Evolutionary conservation across 1,140 invertebrate species (phyloP), one percentile per base, ranked within the genome.

Genomic region (Monomorium pharaonis): DNA sequence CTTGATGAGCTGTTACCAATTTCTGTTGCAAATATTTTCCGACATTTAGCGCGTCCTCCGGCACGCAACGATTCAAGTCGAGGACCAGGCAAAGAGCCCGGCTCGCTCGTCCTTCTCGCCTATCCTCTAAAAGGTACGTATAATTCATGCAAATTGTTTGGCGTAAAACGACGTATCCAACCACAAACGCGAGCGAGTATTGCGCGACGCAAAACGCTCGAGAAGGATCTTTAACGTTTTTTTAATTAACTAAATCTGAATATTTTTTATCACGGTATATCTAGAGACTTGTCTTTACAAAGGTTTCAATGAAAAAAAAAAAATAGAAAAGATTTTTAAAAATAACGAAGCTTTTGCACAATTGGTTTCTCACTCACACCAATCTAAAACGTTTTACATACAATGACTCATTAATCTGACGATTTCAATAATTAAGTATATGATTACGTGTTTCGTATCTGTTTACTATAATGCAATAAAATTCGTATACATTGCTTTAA

Each of bases 11-110:
- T 6, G 33, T 78, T 78, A 78, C 44, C 44, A 69, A 51, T 63
- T 54, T 80, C 42, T 37, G 44, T 69, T 30, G 63, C 44, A 80
- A 80, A 69, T 69, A 80, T 80, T 67, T 80, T 21, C 62, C 62
- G 14, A 51, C 44, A 9, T 78, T 67, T 33, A 44, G 18, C 27
- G 24, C 27, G 37, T 44, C 9, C 5, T n/a, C 16, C 18, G 2
- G 37, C 4, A 27, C 37, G 27, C 12, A 37, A 33, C 27, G n/a
- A 49, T 49, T 33, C 42, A 30, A 62, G 12, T 37, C 74, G 37
- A 37, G n/a, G n/a, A n/a, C n/a, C n/a, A 44, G 24, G 33, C 4
- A 58, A 7, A 51, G 37, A 16, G 51, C 2, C 2, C 3, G 27
- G 18, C 54, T 42, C 27, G 9, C 51, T 63, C 37, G 42, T 77